phyloP scores from a whole-genome alignment of 2,888 invertebrate species.

The Macaria notata region DNA sequence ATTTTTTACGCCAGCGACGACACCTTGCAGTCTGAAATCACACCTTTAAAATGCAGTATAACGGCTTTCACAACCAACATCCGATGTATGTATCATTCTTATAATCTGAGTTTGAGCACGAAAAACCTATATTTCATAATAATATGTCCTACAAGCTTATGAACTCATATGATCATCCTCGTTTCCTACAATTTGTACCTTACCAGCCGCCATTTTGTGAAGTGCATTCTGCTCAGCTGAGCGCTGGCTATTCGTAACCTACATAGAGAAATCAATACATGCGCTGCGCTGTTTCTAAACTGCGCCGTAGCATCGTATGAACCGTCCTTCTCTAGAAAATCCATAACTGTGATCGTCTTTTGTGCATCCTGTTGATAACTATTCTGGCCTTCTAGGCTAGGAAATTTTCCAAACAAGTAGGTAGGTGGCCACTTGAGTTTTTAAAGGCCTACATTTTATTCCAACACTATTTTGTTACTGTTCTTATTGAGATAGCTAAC shows the following conservation, averaged over 20 bases:
- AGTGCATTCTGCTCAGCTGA: constrained; percentile 60
- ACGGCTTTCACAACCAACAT: constrained; percentile 79
- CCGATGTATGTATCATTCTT: constrained; percentile 63
- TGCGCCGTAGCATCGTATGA: constrained; percentile 1
- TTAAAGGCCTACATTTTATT: too few relatives aligned
- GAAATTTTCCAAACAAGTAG: too few relatives aligned
- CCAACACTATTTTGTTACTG: too few relatives aligned
- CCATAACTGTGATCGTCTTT: too few relatives aligned
- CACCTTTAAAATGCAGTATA: constrained; percentile 72
- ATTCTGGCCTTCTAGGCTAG: too few relatives aligned
- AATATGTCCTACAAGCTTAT: too few relatives aligned
- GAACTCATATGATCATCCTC: constrained; percentile 11
- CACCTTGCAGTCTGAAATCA: constrained; percentile 57
- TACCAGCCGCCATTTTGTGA: constrained; percentile 78
- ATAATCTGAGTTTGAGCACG: too few relatives aligned
- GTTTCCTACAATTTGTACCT: constrained; percentile 36
- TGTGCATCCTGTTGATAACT: too few relatives aligned
- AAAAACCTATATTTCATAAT: too few relatives aligned
- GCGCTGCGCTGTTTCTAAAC: constrained; percentile 8
- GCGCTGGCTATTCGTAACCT: constrained; percentile 61
- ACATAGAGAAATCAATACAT: constrained; percentile 41
- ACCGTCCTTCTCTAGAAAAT: background rate
- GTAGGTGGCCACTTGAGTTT: too few relatives aligned
- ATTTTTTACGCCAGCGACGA: constrained; percentile 66
- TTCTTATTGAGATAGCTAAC: too few relatives aligned